Conservation (phyloP, 2,797 vertebrate species). For the Vespertilio murinus region DNA sequence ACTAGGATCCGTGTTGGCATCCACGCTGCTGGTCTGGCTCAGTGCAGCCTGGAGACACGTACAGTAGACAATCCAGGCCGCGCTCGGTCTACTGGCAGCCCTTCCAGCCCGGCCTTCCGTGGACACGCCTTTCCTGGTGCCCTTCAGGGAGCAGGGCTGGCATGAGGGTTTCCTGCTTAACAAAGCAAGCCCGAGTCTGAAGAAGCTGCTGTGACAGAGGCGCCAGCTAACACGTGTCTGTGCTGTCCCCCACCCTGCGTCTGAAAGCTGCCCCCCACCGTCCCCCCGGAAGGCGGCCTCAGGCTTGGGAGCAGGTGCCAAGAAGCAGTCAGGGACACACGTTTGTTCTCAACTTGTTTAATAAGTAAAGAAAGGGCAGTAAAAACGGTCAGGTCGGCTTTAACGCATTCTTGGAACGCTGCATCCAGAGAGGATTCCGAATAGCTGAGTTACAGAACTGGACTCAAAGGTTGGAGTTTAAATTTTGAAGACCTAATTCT, state of each 20-base stretch:
- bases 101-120: rapidly evolving
- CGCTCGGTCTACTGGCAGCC: rapidly evolving
- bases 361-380: constrained; percentile 40
- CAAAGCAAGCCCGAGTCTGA: no score
- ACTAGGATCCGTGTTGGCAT: neutral
- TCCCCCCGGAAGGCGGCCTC: neutral
- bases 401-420: constrained; percentile 29
- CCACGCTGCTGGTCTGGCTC: neutral
- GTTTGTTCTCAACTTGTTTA: constrained; percentile 61
- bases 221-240: rapidly evolving
- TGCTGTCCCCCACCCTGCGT: rapidly evolving
- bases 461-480: neutral
- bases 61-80: neutral
- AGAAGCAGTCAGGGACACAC: neutral
- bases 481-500: constrained; percentile 39
- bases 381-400: neutral
- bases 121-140: rapidly evolving
- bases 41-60: rapidly evolving
- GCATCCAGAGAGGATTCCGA: neutral
- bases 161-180: neutral
- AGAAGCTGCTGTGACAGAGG: neutral
- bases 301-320: neutral
- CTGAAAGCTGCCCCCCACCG: no score
- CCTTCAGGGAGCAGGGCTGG: neutral
- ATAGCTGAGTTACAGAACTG: neutral